Conservation (phyloP, 2,797 vertebrate genomes). For the Danio jaintianensis region DNA sequence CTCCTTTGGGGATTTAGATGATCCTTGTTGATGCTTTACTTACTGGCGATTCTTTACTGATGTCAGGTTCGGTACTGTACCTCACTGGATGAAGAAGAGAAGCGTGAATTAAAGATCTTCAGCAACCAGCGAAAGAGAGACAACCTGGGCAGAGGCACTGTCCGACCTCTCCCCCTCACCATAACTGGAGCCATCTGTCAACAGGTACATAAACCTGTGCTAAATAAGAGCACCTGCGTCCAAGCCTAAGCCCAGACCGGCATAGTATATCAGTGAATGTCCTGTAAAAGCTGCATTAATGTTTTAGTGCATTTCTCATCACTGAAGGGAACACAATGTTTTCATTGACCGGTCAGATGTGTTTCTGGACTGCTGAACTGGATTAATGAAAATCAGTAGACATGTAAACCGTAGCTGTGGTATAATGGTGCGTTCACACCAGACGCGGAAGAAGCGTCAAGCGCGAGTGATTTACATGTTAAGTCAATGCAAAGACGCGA, state of each 20-base stretch:
- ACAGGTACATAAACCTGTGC: constrained; percentile 79
- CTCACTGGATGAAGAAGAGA: constrained; percentile 94
- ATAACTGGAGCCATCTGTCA: constrained; percentile 93
- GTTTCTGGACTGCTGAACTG: not conserved
- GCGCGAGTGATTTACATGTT: no score
- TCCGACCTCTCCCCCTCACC: constrained; percentile 92
- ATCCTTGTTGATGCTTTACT: not conserved
- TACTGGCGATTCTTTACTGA: constrained; percentile 5
- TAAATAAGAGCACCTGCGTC: not conserved
- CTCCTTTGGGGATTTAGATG: not conserved
- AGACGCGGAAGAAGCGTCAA: no score
- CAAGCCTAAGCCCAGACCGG: not conserved
- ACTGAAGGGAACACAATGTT: not conserved
- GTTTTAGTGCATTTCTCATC: not conserved
- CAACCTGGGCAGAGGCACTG: constrained; percentile 92
- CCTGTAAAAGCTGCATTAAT: not conserved
- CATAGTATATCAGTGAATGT: not conserved
- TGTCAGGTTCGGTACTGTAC: constrained; percentile 90
- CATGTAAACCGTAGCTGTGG: not conserved
- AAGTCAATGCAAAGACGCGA: no score
- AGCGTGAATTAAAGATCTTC: constrained; percentile 95
- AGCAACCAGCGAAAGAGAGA: constrained; percentile 97
- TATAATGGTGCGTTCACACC: no score
- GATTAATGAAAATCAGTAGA: not conserved
- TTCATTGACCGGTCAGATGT: no score